Base-by-base conservation (phyloP, 2,888 invertebrate species). In the Sussaba pulchella region DNA sequence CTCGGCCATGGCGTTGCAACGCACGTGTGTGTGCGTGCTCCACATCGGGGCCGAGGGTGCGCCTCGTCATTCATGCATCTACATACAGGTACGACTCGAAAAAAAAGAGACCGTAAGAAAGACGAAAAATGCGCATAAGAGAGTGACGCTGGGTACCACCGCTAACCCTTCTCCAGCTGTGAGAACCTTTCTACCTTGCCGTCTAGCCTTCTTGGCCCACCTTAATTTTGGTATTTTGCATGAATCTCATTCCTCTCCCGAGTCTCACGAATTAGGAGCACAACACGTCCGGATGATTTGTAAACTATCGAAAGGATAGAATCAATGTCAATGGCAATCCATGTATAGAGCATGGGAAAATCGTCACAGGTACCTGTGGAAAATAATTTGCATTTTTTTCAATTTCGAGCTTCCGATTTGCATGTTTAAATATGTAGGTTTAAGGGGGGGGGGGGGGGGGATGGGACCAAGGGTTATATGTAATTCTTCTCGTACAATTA, bases 351-450 rank as follows among this genome's bases (percentile, higher is more conserved):
- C 5, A 41, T 76, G 76, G 59, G 69, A 77, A 77, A 81, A 81
- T 69, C 19, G 36, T 47, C 52, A n/a, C 14, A 9, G 26, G 26
- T 12, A 47, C 19, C 41, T 39, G 57, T 12, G 10, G 26, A 57
- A 61, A 61, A 66, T 67, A 61, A 63, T 80, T 71, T 43, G 21
- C 59, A 71, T 66, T 21, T 66, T 21, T 21, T 14, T 47, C 10
- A 10, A 24, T 17, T 45, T 9, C 73, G 45, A 74, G 14, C 41
- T 17, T 45, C 10, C 73, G 45, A 74, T 70, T 64, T 61, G 54
- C 78, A 81, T 81, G 81, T 59, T 45, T 74, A 81, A 74, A 70
- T 81, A 81, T 81, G 81, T 70, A 74, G 81, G 81, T 69, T 73
- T 77, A 64, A 45, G 52, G 81, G 2, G 69, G 41, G 17, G 14